phyloP scores from a whole-genome alignment of 2,113 vertebrate species.

The Mormyrus lacerda region DNA sequence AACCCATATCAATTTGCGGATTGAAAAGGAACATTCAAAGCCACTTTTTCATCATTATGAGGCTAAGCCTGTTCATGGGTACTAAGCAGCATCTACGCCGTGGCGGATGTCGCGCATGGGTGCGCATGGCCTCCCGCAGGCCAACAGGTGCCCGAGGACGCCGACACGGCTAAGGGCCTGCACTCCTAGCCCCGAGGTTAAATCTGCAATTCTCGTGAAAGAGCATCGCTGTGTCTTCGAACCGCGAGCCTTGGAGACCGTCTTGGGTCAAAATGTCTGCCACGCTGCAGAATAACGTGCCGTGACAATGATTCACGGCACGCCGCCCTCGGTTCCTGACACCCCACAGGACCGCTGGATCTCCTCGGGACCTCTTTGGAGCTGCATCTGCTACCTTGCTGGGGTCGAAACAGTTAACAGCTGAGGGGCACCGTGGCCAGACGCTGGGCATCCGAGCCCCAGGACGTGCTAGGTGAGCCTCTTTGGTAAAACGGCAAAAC shows the following conservation, averaged over 20 bases:
- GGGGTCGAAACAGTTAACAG: not conserved
- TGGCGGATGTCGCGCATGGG: not conserved
- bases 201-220: not conserved
- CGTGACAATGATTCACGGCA: not conserved
- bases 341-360: not conserved
- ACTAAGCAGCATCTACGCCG: not conserved
- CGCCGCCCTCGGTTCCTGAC: not conserved
- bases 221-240: not conserved
- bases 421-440: not conserved
- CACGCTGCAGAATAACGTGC: not conserved
- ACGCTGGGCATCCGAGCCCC: not conserved
- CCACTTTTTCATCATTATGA: not conserved
- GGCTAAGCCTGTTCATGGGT: not conserved
- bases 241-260: not conserved
- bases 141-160: not conserved
- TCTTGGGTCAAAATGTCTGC: not conserved
- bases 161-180: not conserved
- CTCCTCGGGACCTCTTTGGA: not conserved
- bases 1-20: not conserved
- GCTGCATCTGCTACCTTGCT: not conserved
- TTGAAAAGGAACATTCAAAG: not conserved
- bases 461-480: not conserved
- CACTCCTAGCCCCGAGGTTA: not conserved
- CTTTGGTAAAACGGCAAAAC: not conserved
- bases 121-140: not conserved